Conservation (phyloP, 37 sponge, comb jelly and placozoan genomes). For the Diacarnus erythraeanus region DNA sequence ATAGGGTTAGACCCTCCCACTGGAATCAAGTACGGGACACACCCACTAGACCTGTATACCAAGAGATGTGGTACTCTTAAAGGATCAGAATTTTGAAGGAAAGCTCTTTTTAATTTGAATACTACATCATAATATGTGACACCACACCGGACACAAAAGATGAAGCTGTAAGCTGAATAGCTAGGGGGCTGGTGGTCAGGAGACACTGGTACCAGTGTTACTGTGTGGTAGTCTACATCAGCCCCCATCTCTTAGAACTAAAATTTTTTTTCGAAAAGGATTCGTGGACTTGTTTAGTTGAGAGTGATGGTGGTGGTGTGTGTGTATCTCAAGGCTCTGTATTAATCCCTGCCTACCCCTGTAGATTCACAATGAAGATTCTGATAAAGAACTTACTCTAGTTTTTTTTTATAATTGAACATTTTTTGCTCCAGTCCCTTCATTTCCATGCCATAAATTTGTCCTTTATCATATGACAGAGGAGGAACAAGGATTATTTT, state of each 20-base stretch:
- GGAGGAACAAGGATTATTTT: slow-evolving; percentile 65
- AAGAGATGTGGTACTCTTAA: not conserved
- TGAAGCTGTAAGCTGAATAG: too few species aligned
- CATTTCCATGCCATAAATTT: not conserved
- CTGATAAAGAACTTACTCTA: not conserved
- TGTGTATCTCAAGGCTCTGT: not conserved
- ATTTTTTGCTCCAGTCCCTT: too few species aligned
- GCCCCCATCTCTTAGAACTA: too few species aligned
- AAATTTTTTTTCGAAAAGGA: too few species aligned
- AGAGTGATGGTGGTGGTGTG: too few species aligned
- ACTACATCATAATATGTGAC: too few species aligned
- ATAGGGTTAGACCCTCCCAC: slow-evolving; percentile 68
- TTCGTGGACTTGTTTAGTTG: too few species aligned
- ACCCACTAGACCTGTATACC: not conserved
- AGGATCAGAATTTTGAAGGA: not conserved
- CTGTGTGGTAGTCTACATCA: too few species aligned
- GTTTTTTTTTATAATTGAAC: not conserved
- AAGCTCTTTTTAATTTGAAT: too few species aligned
- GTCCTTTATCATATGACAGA: not conserved
- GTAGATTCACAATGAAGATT: not conserved
- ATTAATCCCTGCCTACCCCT: not conserved
- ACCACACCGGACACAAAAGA: too few species aligned
- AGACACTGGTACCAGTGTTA: too few species aligned
- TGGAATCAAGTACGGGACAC: slow-evolving; percentile 31
- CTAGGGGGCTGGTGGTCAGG: too few species aligned